Percentiles rank a stretch among this genome's conserved stretches.
Conservation (phyloP, 1,140 invertebrate genomes). For the Chrysomallon squamiferum region DNA sequence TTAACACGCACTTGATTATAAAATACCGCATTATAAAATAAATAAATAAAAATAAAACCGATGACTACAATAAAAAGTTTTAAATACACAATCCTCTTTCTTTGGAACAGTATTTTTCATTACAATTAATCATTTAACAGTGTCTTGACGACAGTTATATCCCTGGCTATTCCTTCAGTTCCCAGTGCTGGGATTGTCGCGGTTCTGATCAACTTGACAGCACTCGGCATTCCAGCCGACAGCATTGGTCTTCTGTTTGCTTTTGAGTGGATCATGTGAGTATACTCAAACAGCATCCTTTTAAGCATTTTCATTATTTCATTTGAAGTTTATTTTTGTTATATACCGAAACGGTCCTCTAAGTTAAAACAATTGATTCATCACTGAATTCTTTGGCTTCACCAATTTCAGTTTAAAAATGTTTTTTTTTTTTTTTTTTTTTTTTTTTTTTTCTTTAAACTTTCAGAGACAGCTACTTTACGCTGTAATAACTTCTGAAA, state of each 20-base stretch:
- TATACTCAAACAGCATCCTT: slow-evolving; percentile 53
- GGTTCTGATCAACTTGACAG: slow-evolving; percentile 47
- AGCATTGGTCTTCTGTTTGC: slow-evolving; percentile 86
- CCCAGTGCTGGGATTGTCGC: slow-evolving; percentile 48
- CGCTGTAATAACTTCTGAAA: too few relatives aligned
- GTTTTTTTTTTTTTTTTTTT: too few relatives aligned
- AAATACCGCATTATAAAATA: too few relatives aligned
- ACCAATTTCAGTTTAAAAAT: too few relatives aligned
- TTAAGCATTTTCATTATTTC: neutral
- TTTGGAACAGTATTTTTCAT: too few relatives aligned
- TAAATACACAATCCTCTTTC: too few relatives aligned
- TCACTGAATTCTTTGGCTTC: too few relatives aligned
- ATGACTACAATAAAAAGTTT: too few relatives aligned
- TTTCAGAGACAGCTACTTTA: too few relatives aligned
- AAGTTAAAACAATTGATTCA: neutral
- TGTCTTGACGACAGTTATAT: slow-evolving; percentile 42
- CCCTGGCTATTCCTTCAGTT: slow-evolving; percentile 48
- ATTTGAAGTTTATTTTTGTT: neutral
- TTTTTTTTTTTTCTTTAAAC: too few relatives aligned
- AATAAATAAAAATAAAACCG: too few relatives aligned
- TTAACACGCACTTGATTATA: too few relatives aligned
- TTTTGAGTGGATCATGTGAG: slow-evolving; percentile 91
- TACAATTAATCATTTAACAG: slow-evolving; percentile 30
- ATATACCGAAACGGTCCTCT: neutral
- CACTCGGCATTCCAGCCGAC: slow-evolving; percentile 61